Base-by-base conservation (phyloP, 2,888 invertebrate genomes). In the Chesias legatella region DNA sequence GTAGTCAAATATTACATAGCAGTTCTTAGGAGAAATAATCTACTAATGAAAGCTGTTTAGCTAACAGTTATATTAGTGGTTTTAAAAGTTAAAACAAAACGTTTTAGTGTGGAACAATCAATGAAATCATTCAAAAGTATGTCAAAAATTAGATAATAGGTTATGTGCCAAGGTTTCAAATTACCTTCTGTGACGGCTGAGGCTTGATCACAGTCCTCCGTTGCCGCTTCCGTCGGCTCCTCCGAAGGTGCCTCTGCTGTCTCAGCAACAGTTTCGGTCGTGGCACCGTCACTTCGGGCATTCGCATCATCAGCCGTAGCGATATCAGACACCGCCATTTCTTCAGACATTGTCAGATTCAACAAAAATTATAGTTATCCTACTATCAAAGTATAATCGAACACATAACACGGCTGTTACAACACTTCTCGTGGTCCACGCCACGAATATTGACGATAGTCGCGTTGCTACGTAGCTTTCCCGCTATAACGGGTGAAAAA, bases 291-390 rank as follows among this genome's bases (percentile, higher is more conserved):
- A 41, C 58, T 67, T 43, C 58, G 69, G 45, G 69, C 57, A 59
- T 65, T 72, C 61, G 64, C 62, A 62, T 80, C 79, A 50, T 80
- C 79, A 34, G 63, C 67, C 45, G 69, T 68, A 53, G 73, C 73
- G 69, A 78, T 85, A 79, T 82, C 85, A 73, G 76, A 72, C 70
- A 82, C 73, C 77, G 84, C 85, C 82, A 86, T 85, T 84, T 85
- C 82, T 53, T 84, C 84, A 51, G 86, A 86, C 86, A 86, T 86
- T 79, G 82, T 84, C 78, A 79, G 79, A 70, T 73, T 65, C 58
- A 72, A 70, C 40, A 63, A 75, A 73, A 63, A 73, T 67, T 69
- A 69, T 33, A 62, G 63, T 67, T 60, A 63, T 68, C 66, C 63
- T 75, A 77, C 76, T 75, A 76, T 73, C 73, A 79, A 73, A 70